A percentile compares a stretch with the other conserved stretches of the same genome.
Evolutionary conservation across 2,888 invertebrate species (phyloP).

Genomic region (Auanema freiburgensis): DNA sequence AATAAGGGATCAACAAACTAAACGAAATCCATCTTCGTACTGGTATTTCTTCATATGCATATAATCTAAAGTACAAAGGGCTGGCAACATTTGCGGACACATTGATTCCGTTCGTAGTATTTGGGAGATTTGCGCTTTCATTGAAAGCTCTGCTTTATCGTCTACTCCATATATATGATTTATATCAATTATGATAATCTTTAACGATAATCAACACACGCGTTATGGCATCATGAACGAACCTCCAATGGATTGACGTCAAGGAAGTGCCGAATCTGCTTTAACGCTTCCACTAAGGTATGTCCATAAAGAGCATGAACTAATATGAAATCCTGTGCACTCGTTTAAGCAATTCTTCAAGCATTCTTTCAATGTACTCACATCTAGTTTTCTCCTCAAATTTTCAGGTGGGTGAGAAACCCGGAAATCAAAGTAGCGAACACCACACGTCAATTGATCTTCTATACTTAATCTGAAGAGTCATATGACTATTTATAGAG

Average conservation of each 20-base stretch:
- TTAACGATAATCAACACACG: neutral
- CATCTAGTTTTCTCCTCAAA: slow-evolving; percentile 1
- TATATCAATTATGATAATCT: slow-evolving; percentile 32
- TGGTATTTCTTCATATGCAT: slow-evolving; percentile 10
- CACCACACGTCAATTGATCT: slow-evolving; percentile 36
- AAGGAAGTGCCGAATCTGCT: slow-evolving; percentile 22
- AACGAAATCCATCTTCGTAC: slow-evolving; percentile 1
- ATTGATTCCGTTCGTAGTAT: slow-evolving; percentile 15
- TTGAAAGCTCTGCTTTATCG: neutral
- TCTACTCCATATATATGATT: slow-evolving; percentile 32
- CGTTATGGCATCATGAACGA: neutral
- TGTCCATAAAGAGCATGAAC: slow-evolving; percentile 34
- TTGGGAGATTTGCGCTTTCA: slow-evolving; percentile 12
- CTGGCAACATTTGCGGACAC: slow-evolving; percentile 22
- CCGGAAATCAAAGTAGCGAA: slow-evolving; percentile 48
- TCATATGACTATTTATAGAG: neutral
- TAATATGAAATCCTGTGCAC: slow-evolving; percentile 15
- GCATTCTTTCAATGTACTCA: neutral
- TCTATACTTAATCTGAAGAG: slow-evolving; percentile 24
- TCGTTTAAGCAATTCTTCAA: neutral
- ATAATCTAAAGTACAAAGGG: slow-evolving; percentile 12
- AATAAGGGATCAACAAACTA: neutral
- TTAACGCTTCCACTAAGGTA: slow-evolving; percentile 6
- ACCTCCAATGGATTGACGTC: slow-evolving; percentile 20
- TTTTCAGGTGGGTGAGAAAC: slow-evolving; percentile 25